A percentile compares a stretch with the other conserved stretches of the same genome.
These are phyloP conservation scores for Scortum barcoo DNA, from an alignment of 2,113 vertebrate genomes.

Conservation along the genomic window DNA sequence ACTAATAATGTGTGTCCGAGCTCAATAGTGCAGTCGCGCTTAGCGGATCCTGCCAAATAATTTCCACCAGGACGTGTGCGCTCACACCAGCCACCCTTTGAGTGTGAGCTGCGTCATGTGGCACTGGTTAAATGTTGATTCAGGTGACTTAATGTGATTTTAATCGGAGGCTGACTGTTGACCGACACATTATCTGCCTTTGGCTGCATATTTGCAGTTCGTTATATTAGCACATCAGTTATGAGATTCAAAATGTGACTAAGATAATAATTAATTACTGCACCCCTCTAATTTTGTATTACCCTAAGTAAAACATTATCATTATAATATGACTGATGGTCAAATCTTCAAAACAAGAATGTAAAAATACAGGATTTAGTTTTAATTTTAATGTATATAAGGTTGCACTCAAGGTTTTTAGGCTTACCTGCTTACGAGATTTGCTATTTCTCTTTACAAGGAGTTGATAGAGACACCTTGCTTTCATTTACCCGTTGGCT, in stretches of 20 bases:
- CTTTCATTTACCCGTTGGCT: background rate
- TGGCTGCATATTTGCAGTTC: background rate
- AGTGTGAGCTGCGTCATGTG: background rate
- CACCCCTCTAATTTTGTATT: background rate
- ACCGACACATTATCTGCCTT: background rate
- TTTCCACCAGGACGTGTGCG: background rate
- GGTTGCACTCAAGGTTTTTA: background rate
- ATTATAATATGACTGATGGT: background rate
- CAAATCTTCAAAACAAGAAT: background rate
- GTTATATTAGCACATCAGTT: slow-evolving; percentile 10
- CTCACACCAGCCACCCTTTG: background rate
- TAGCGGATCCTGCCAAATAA: background rate
- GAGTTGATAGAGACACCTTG: background rate
- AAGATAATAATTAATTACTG: slow-evolving; percentile 27
- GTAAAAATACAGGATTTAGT: background rate
- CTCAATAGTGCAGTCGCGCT: background rate
- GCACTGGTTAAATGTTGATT: background rate
- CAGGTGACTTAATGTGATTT: background rate
- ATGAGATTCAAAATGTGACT: slow-evolving; percentile 1
- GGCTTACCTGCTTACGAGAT: background rate
- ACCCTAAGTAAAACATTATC: background rate
- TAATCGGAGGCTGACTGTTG: background rate
- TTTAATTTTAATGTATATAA: background rate
- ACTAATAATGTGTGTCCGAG: background rate
- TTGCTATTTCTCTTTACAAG: background rate